These are phyloP conservation scores for Tetrao urogallus DNA, from an alignment of 2,113 vertebrate genomes.

Conservation along the genomic window DNA sequence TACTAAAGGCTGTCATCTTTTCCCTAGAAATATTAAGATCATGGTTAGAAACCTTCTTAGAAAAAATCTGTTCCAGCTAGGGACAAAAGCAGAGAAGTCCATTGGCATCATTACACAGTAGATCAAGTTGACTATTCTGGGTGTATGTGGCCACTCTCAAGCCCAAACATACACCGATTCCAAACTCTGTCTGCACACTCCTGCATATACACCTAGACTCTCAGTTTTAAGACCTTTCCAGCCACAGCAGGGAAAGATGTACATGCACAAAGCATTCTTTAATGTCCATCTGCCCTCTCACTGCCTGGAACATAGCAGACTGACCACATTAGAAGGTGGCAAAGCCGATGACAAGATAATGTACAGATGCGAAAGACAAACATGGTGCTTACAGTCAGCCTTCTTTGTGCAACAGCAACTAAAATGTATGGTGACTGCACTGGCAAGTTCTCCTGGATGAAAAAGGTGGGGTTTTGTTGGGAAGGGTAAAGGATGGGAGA, in stretches of 20 bases:
- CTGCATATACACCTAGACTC: not conserved
- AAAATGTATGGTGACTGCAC: not conserved
- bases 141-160: not conserved
- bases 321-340: not conserved
- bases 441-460: not conserved
- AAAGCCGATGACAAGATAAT: not conserved
- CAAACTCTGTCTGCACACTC: not conserved
- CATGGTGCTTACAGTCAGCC: not conserved
- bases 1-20: not conserved
- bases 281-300: not conserved
- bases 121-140: not conserved
- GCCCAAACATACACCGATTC: not conserved
- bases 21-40: not conserved
- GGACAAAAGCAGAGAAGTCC: not conserved
- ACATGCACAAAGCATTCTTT: not conserved
- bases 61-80: not conserved
- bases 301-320: not conserved
- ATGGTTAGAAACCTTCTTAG: not conserved
- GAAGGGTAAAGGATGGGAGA: constrained; percentile 13
- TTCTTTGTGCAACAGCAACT: not conserved
- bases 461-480: not conserved
- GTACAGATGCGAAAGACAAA: not conserved
- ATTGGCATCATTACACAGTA: not conserved
- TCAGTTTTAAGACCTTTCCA: not conserved
- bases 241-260: not conserved